Evolutionary conservation across 2,797 vertebrate genomes (phyloP).

Genomic region (Aythya fuligula): DNA sequence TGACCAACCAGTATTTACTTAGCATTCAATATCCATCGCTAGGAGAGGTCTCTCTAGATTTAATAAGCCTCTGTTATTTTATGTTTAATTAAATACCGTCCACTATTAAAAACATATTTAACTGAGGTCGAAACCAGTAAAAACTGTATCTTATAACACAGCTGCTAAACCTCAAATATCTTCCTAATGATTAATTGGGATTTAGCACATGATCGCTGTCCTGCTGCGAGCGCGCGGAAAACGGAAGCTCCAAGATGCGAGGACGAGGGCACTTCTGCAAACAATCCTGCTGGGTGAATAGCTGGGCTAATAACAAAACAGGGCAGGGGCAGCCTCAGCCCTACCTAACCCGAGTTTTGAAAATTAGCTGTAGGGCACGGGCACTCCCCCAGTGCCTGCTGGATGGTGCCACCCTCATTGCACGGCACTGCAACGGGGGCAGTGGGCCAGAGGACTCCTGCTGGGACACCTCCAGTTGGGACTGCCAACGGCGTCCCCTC

Average conservation of each 20-base stretch:
- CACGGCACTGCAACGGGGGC: too few relatives aligned
- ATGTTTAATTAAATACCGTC: slow-evolving; percentile 73
- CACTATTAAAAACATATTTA: slow-evolving; percentile 73
- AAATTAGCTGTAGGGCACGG: neutral
- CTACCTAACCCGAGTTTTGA: neutral
- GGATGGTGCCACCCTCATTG: neutral
- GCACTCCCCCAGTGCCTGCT: accelerated
- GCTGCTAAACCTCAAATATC: slow-evolving; percentile 76
- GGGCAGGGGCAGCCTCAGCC: neutral
- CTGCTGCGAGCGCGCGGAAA: slow-evolving; percentile 9
- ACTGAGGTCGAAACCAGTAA: slow-evolving; percentile 62
- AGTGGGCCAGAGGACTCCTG: neutral
- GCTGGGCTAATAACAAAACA: slow-evolving; percentile 33
- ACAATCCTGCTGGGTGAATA: slow-evolving; percentile 44
- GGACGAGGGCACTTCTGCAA: slow-evolving; percentile 67
- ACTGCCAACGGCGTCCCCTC: neutral
- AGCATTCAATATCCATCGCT: slow-evolving; percentile 65
- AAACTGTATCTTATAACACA: slow-evolving; percentile 71
- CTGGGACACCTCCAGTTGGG: neutral
- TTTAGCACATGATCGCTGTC: slow-evolving; percentile 50
- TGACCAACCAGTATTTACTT: slow-evolving; percentile 69
- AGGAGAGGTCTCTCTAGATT: slow-evolving; percentile 56
- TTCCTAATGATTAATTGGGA: slow-evolving; percentile 69
- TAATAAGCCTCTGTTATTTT: slow-evolving; percentile 73
- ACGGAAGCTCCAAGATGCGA: slow-evolving; percentile 1